phyloP scores from a whole-genome alignment of 2,888 invertebrate genomes.

The Sinelater perroti region DNA sequence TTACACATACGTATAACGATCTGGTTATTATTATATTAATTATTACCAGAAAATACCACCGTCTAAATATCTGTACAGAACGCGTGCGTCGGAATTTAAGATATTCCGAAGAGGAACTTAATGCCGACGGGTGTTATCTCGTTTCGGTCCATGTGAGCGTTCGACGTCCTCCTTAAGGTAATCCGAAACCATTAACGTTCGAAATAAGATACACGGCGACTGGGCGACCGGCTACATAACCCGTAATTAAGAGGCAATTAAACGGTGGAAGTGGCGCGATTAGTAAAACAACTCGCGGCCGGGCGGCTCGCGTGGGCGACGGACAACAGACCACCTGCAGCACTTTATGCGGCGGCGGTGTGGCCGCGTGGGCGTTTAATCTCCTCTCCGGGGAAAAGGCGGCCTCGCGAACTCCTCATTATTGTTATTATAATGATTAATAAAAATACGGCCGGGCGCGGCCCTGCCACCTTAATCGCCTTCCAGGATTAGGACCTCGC shows the following conservation, averaged over 20 bases:
- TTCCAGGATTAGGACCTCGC: neutral
- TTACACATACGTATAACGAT: no score
- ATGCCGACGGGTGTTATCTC: conserved; percentile 6
- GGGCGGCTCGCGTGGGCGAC: conserved; percentile 32
- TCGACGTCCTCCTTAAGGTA: conserved; percentile 16
- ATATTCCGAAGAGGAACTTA: no score
- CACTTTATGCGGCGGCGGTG: conserved; percentile 27
- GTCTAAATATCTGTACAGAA: no score
- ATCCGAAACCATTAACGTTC: conserved; percentile 23
- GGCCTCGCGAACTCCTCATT: conserved; percentile 5
- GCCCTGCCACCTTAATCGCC: conserved; percentile 3
- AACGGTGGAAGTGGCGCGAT: conserved; percentile 37
- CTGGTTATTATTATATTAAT: no score
- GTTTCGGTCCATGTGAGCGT: conserved; percentile 10
- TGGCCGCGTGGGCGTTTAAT: conserved; percentile 29
- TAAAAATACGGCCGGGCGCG: conserved; percentile 1
- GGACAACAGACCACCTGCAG: conserved; percentile 36
- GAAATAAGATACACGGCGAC: conserved; percentile 31
- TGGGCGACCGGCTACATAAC: conserved; percentile 32
- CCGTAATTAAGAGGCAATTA: conserved; percentile 38
- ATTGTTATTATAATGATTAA: conserved; percentile 15
- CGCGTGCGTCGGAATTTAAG: no score
- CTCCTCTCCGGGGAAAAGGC: neutral
- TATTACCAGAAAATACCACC: no score
- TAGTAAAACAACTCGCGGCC: conserved; percentile 36